Evolutionary conservation across 2,888 invertebrate species (phyloP).

Genomic region (Poecilus cupreus): DNA sequence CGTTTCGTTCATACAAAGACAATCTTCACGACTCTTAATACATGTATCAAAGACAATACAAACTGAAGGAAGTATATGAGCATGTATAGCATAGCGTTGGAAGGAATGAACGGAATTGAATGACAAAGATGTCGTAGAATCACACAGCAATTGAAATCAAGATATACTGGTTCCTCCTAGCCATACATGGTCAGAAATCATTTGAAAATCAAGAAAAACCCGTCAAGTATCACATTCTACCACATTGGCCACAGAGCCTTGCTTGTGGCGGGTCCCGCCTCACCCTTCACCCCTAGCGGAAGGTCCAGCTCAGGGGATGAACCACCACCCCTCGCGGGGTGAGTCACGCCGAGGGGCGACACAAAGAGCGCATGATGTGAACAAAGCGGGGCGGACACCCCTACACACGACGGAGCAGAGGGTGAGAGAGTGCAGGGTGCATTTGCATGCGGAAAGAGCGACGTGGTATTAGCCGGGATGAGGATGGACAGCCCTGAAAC

Average conservation of each 20-base stretch:
- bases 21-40: too few species aligned
- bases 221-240: not conserved
- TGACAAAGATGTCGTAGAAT: too few species aligned
- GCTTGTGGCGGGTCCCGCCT: slow-evolving; percentile 14
- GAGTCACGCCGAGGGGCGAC: slow-evolving; percentile 44
- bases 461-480: not conserved
- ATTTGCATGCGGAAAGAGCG: not conserved
- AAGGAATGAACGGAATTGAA: too few species aligned
- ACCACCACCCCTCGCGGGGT: slow-evolving; percentile 31
- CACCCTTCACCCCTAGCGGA: not conserved
- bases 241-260: slow-evolving; percentile 49
- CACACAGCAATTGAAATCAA: too few species aligned
- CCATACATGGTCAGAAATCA: not conserved
- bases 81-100: too few species aligned
- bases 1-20: too few species aligned
- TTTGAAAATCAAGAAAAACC: not conserved
- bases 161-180: too few species aligned
- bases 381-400: slow-evolving; percentile 51
- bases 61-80: too few species aligned
- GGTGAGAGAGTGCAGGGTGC: not conserved
- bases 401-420: not conserved
- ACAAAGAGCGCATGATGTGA: slow-evolving; percentile 57
- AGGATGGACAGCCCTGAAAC: not conserved
- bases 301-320: slow-evolving; percentile 31
- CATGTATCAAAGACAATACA: too few species aligned